These are phyloP conservation scores for Zaprionus lachaisei DNA, from an alignment of 1,140 invertebrate species.

Conservation along the genomic window DNA sequence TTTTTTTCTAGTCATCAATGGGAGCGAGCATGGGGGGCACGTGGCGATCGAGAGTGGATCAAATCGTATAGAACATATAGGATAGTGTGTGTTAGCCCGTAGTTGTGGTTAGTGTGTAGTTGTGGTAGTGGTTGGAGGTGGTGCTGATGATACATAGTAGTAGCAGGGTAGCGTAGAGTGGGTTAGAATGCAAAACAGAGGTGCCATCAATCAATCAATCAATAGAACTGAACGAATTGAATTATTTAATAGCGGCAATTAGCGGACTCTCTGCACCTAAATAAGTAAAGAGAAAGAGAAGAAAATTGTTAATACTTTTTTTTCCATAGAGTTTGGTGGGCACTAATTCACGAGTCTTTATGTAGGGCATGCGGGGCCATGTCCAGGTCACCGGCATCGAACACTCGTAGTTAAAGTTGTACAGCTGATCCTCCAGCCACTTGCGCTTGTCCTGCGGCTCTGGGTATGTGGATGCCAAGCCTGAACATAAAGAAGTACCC, in stretches of 20 bases:
- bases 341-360: constrained; percentile 83
- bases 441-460: constrained; percentile 91
- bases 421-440: constrained; percentile 91
- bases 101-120: constrained; percentile 70
- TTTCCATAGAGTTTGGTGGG: constrained; percentile 82
- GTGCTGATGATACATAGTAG: constrained; percentile 33
- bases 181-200: constrained; percentile 75
- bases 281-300: constrained; percentile 58
- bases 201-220: constrained; percentile 64
- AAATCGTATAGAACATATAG: constrained; percentile 26
- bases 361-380: constrained; percentile 86
- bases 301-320: constrained; percentile 74
- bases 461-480: constrained; percentile 93
- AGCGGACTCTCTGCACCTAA: constrained; percentile 79
- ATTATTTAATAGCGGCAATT: constrained; percentile 82
- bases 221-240: constrained; percentile 53
- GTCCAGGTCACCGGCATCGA: constrained; percentile 90
- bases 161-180: constrained; percentile 49
- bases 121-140: constrained; percentile 52
- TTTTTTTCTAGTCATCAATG: neutral
- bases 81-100: constrained; percentile 48
- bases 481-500: constrained; percentile 85
- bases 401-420: constrained; percentile 91
- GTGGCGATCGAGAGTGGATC: neutral
- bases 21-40: neutral